phyloP scores from a whole-genome alignment of 2,888 invertebrate genomes.

The Limulus polyphemus region DNA sequence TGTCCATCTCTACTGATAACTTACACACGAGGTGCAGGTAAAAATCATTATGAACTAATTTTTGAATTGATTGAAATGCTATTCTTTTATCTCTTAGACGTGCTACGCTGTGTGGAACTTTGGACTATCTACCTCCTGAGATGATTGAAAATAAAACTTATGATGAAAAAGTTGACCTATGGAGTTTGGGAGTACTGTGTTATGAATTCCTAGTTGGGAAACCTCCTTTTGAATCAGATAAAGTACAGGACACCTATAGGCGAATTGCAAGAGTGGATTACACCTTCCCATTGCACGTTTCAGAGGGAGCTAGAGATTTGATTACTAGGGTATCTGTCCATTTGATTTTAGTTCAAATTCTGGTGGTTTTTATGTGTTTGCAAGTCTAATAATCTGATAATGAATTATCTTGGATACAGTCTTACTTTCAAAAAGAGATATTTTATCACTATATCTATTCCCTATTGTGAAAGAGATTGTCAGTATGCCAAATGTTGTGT shows the following conservation, averaged over 20 bases:
- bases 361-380: constrained; percentile 8
- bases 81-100: constrained; percentile 44
- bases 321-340: constrained; percentile 36
- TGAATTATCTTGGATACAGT: constrained; percentile 15
- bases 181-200: constrained; percentile 88
- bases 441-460: too few relatives aligned
- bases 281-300: constrained; percentile 37
- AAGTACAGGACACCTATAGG: constrained; percentile 38
- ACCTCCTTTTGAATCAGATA: constrained; percentile 76
- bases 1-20: too few relatives aligned
- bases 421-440: too few relatives aligned
- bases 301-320: constrained; percentile 39
- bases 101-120: constrained; percentile 81
- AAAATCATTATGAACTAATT: too few relatives aligned
- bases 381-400: constrained; percentile 1
- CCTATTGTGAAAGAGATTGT: too few relatives aligned
- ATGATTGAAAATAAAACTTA: constrained; percentile 81
- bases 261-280: constrained; percentile 39
- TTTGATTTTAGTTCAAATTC: not conserved
- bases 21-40: too few relatives aligned
- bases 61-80: constrained; percentile 53
- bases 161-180: constrained; percentile 77
- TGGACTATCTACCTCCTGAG: constrained; percentile 92
- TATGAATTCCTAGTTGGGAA: constrained; percentile 84
- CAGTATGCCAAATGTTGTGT: too few relatives aligned